Evolutionary conservation across 2,888 invertebrate species (phyloP).

Genomic region (Melinopterus prodromus): DNA sequence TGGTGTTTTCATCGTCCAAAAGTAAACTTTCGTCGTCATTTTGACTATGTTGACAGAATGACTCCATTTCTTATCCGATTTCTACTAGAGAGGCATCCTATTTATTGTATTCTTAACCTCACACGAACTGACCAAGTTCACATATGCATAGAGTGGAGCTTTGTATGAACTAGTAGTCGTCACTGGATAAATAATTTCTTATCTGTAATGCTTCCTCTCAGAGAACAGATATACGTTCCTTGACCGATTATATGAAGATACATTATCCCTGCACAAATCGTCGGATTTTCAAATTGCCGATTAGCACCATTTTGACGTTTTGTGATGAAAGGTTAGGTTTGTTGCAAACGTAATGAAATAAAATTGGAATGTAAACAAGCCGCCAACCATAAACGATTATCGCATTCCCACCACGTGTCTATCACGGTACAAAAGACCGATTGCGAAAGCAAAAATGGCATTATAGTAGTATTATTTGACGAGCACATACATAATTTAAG

Average conservation of each 20-base stretch:
- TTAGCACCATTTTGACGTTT: slow-evolving; percentile 4
- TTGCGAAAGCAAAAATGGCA: too few relatives aligned
- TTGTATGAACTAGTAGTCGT: background rate
- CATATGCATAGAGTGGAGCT: background rate
- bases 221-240: background rate
- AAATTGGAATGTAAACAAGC: background rate
- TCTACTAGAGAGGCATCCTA: slow-evolving; percentile 11
- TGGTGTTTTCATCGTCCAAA: slow-evolving; percentile 55
- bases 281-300: background rate
- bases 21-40: slow-evolving; percentile 55
- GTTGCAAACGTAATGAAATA: background rate
- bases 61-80: slow-evolving; percentile 36
- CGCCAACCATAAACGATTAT: background rate
- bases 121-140: background rate
- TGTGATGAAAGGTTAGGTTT: background rate
- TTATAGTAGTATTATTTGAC: too few relatives aligned
- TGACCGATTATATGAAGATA: background rate
- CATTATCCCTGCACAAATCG: background rate
- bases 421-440: background rate
- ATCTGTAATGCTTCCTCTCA: slow-evolving; percentile 7
- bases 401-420: background rate
- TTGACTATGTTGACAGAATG: slow-evolving; percentile 47
- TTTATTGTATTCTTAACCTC: background rate
- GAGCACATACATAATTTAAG: too few relatives aligned
- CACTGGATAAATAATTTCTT: slow-evolving; percentile 17